These are phyloP conservation scores for Simalia tracyae DNA, from an alignment of 2,797 vertebrate genomes.

Conservation along the genomic window DNA sequence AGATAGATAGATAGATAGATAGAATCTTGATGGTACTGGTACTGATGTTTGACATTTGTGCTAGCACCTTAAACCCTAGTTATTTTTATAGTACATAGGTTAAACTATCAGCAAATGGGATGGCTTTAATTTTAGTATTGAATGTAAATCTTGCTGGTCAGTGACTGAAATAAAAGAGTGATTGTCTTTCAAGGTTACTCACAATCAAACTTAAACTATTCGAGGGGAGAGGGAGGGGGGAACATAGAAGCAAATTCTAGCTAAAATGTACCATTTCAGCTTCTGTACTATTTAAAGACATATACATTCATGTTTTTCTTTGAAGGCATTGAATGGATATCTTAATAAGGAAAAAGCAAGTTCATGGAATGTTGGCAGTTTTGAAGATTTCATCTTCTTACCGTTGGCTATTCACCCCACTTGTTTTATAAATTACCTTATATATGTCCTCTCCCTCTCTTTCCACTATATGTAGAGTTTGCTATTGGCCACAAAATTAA, in stretches of 20 bases:
- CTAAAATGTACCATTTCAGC: not conserved
- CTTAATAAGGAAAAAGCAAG: constrained; percentile 13
- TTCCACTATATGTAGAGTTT: constrained; percentile 12
- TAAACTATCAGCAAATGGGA: not conserved
- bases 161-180: not conserved
- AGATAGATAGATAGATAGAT: not conserved
- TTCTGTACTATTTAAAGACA: not conserved
- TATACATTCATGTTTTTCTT: not conserved
- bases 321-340: not conserved
- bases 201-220: not conserved
- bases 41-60: not conserved
- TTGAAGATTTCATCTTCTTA: constrained; percentile 37
- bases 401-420: constrained; percentile 41
- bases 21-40: not conserved
- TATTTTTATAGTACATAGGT: not conserved
- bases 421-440: constrained; percentile 60
- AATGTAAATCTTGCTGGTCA: not conserved
- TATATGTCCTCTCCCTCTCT: constrained; percentile 63
- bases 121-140: not conserved
- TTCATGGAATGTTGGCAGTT: constrained; percentile 42
- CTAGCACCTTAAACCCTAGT: not conserved
- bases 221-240: not conserved
- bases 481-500: constrained; percentile 66
- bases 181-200: not conserved
- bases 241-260: not conserved